Percentiles rank a stretch among this genome's conserved stretches.
Evolutionary conservation across 2,888 invertebrate species (phyloP).

Genomic region (Lottia scabra): DNA sequence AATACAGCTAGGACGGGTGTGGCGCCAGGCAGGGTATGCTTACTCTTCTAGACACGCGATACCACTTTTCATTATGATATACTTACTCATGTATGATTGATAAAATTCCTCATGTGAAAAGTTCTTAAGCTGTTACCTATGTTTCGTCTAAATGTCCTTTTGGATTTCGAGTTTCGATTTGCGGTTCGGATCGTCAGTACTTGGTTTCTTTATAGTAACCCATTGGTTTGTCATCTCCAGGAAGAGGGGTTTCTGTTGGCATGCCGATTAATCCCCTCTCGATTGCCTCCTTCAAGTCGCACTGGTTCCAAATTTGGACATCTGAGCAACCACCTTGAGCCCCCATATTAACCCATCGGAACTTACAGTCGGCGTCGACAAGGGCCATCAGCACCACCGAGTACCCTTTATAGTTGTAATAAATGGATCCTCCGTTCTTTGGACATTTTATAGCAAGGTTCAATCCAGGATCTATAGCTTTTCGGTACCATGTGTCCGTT

Average conservation of each 20-base stretch:
- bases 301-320: slow-evolving; percentile 29
- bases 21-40: too few relatives aligned
- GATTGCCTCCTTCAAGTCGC: slow-evolving; percentile 25
- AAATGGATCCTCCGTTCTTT: slow-evolving; percentile 25
- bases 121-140: too few relatives aligned
- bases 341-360: slow-evolving; percentile 27
- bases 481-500: neutral
- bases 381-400: too few relatives aligned
- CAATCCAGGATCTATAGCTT: slow-evolving; percentile 18
- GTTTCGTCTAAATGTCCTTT: too few relatives aligned
- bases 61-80: too few relatives aligned
- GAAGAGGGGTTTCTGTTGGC: slow-evolving; percentile 21
- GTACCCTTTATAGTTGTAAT: slow-evolving; percentile 33
- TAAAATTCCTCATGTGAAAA: too few relatives aligned
- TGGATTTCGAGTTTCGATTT: too few relatives aligned
- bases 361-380: slow-evolving; percentile 35
- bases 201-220: too few relatives aligned
- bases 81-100: too few relatives aligned
- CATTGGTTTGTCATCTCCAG: slow-evolving; percentile 21
- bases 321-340: slow-evolving; percentile 28
- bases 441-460: slow-evolving; percentile 28
- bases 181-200: too few relatives aligned
- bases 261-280: slow-evolving; percentile 22
- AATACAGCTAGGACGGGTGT: slow-evolving; percentile 27
- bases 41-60: too few relatives aligned